phyloP scores from a whole-genome alignment of 2,797 vertebrate species.

The Pteropus rufus region DNA sequence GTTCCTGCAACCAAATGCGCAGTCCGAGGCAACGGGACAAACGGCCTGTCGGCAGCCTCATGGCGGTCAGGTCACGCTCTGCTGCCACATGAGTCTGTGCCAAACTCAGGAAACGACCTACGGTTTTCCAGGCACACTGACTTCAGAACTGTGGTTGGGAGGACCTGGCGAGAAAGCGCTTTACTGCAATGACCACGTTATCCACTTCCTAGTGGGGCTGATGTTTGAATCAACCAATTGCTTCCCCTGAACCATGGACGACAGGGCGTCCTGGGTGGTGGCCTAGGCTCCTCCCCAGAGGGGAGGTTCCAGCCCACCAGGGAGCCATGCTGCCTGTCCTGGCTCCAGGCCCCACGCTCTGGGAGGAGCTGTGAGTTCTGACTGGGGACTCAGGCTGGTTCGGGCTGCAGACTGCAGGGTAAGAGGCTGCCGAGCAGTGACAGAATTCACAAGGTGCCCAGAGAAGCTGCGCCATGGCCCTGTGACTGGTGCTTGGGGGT shows the following conservation, averaged over 20 bases:
- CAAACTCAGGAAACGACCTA: neutral
- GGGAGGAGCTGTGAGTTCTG: neutral
- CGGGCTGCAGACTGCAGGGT: neutral
- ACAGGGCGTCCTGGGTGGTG: neutral
- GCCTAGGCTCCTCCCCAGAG: neutral
- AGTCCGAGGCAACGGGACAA: fast-evolving
- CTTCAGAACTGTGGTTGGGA: neutral
- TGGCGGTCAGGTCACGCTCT: neutral
- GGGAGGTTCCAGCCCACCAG: neutral
- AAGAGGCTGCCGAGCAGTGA: neutral
- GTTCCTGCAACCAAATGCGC: fast-evolving
- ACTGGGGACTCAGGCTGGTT: neutral
- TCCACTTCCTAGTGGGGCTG: fast-evolving
- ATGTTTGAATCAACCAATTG: fast-evolving
- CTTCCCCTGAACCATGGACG: neutral
- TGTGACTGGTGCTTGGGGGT: fast-evolving
- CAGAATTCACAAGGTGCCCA: neutral
- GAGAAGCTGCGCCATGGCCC: neutral
- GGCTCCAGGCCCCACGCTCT: no score
- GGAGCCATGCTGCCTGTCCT: neutral
- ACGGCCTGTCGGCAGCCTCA: neutral
- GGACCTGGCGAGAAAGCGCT: fast-evolving
- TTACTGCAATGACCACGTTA: neutral
- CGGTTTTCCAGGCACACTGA: neutral
- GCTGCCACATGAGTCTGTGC: neutral